Evolutionary conservation across 2,888 invertebrate species (phyloP).

Genomic region (Macaria notata): DNA sequence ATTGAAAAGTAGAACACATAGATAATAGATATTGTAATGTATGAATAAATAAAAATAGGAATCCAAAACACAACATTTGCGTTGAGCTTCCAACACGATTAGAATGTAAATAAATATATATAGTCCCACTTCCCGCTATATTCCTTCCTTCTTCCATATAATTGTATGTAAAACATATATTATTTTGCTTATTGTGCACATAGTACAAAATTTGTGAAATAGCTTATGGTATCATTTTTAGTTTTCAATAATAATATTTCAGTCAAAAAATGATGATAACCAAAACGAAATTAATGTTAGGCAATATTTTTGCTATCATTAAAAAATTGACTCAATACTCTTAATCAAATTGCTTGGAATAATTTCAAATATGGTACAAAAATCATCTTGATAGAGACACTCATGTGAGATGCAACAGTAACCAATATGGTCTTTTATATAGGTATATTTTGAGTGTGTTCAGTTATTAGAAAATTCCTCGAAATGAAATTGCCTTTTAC

Average conservation of each 20-base stretch:
- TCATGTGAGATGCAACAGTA: too few relatives aligned
- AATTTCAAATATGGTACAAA: too few relatives aligned
- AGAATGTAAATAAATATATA: slow-evolving; percentile 71
- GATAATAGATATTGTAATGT: slow-evolving; percentile 38
- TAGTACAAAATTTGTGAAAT: slow-evolving; percentile 14
- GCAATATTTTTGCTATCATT: too few relatives aligned
- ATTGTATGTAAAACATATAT: slow-evolving; percentile 1
- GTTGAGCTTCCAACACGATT: slow-evolving; percentile 84
- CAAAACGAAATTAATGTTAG: too few relatives aligned
- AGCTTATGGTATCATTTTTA: not conserved
- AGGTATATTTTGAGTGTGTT: too few relatives aligned
- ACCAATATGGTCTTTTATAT: too few relatives aligned
- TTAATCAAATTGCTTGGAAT: too few relatives aligned
- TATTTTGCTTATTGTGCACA: slow-evolving; percentile 11
- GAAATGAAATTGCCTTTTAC: too few relatives aligned
- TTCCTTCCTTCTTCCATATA: slow-evolving; percentile 24
- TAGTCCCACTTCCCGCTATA: slow-evolving; percentile 20
- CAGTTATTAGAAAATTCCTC: too few relatives aligned
- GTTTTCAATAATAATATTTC: slow-evolving; percentile 23
- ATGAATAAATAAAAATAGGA: slow-evolving; percentile 50
- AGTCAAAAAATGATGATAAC: slow-evolving; percentile 12
- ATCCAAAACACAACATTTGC: slow-evolving; percentile 77
- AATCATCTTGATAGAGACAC: too few relatives aligned
- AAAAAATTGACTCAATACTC: too few relatives aligned
- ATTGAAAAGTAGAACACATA: slow-evolving; percentile 39